Evolutionary conservation across 2,113 vertebrate genomes (phyloP).

Genomic region (Leptobrachium leishanense): DNA sequence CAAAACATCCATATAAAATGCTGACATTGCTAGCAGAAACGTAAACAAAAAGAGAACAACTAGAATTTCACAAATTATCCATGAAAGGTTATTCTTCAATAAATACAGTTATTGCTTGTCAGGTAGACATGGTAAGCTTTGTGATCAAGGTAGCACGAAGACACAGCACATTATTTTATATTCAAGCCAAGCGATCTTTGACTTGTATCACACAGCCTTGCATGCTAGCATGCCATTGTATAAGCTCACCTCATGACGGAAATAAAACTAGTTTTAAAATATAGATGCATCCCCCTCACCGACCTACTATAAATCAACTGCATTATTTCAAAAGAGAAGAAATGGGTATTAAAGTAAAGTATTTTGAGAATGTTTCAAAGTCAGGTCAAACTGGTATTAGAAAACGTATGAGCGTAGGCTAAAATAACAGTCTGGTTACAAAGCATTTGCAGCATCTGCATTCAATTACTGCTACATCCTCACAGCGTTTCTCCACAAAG

Average conservation of each 20-base stretch:
- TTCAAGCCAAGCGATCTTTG: no score
- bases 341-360: slow-evolving; percentile 80
- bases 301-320: slow-evolving; percentile 36
- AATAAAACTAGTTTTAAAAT: slow-evolving; percentile 7
- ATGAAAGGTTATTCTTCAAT: no score
- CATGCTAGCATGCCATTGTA: neutral
- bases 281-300: neutral
- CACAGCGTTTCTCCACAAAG: slow-evolving; percentile 71
- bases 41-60: no score
- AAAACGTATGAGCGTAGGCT: slow-evolving; percentile 80
- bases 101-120: no score
- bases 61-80: no score
- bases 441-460: slow-evolving; percentile 78
- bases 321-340: slow-evolving; percentile 68
- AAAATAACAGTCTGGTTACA: slow-evolving; percentile 85
- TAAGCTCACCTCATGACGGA: slow-evolving; percentile 5
- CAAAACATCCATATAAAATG: no score
- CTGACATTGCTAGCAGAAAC: no score
- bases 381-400: slow-evolving; percentile 83
- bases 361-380: slow-evolving; percentile 87
- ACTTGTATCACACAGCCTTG: neutral
- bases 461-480: slow-evolving; percentile 88
- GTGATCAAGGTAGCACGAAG: no score
- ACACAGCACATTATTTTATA: no score
- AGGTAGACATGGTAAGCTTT: no score